phyloP scores from a whole-genome alignment of 2,113 vertebrate species.

The Pogona vitticeps region DNA sequence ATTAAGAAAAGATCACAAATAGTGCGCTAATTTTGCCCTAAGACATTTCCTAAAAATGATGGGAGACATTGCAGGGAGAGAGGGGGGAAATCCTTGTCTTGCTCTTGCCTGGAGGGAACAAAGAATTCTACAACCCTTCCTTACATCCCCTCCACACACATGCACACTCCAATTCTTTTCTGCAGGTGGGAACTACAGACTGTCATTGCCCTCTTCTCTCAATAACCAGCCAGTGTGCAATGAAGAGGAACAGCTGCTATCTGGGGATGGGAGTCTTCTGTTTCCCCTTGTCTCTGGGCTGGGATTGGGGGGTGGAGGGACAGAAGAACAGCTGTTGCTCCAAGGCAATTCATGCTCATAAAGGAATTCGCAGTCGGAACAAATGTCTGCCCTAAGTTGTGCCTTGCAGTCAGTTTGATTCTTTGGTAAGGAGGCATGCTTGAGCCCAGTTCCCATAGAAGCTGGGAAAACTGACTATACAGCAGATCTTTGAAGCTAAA shows the following conservation, averaged over 20 bases:
- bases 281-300: constrained; percentile 6
- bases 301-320: background rate
- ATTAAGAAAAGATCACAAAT: too few species aligned
- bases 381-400: background rate
- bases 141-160: background rate
- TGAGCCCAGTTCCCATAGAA: background rate
- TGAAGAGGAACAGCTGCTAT: constrained; percentile 27
- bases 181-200: background rate
- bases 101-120: too few species aligned
- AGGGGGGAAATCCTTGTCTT: too few species aligned
- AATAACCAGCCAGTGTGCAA: background rate
- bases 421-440: background rate
- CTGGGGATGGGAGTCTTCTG: constrained; percentile 8
- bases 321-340: constrained; percentile 21
- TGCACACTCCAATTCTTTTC: background rate
- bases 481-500: background rate
- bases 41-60: too few species aligned
- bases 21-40: too few species aligned
- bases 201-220: background rate
- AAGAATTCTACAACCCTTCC: too few species aligned
- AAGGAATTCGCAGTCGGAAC: constrained; percentile 1
- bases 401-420: background rate
- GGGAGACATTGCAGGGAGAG: too few species aligned
- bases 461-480: background rate
- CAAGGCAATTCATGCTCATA: constrained; percentile 15